A percentile compares a stretch with the other conserved stretches of the same genome.
Evolutionary conservation across 2,888 invertebrate genomes (phyloP).

Genomic region (Leptothorax acervorum): DNA sequence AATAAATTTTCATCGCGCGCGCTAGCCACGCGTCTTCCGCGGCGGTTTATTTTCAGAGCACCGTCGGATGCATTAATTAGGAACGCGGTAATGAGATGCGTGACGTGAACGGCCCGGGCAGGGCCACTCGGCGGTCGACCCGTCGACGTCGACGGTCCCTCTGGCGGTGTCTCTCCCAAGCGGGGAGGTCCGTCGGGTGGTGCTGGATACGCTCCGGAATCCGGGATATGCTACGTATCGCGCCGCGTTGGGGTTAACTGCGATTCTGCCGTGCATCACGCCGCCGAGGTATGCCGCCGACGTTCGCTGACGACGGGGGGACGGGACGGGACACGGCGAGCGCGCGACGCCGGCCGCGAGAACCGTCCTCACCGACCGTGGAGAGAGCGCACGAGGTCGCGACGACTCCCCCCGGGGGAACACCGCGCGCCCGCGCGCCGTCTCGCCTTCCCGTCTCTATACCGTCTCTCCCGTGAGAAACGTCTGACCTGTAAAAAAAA

Average conservation of each 20-base stretch:
- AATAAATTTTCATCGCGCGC: not conserved
- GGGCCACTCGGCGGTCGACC: not conserved
- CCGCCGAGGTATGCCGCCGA: slow-evolving; percentile 57
- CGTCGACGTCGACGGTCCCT: not conserved
- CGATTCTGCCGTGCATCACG: slow-evolving; percentile 62
- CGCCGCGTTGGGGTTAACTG: slow-evolving; percentile 68
- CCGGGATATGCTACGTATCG: slow-evolving; percentile 40
- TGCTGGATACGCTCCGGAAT: slow-evolving; percentile 23
- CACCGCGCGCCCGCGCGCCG: not conserved
- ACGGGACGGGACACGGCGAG: not conserved
- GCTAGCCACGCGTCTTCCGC: too few relatives aligned
- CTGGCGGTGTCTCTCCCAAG: slow-evolving; percentile 24
- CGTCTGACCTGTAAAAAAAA: slow-evolving; percentile 58
- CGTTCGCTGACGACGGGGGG: not conserved
- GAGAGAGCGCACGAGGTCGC: slow-evolving; percentile 8
- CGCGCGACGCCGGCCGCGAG: not conserved
- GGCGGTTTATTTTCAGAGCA: not conserved
- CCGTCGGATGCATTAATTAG: slow-evolving; percentile 16
- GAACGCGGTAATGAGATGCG: slow-evolving; percentile 19
- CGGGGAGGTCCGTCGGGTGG: slow-evolving; percentile 22
- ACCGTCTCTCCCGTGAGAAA: slow-evolving; percentile 53
- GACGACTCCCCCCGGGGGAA: not conserved
- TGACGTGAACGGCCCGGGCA: slow-evolving; percentile 17
- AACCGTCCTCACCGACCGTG: not conserved
- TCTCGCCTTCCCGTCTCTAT: not conserved